These are phyloP conservation scores for Rosalia funebris DNA, from an alignment of 2,888 invertebrate genomes.

Conservation along the genomic window DNA sequence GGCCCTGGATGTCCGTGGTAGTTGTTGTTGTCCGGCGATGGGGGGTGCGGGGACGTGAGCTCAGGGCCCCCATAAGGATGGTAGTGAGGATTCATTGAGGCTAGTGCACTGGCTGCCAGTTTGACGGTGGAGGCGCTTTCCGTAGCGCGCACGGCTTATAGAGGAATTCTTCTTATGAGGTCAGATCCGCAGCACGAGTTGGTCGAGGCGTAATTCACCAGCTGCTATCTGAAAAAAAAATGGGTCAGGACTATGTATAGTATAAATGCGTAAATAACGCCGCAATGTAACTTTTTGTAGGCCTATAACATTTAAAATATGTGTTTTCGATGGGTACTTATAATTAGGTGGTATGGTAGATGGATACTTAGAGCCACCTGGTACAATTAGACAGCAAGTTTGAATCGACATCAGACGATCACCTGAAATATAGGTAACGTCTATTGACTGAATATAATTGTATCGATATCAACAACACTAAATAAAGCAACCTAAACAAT, in stretches of 20 bases:
- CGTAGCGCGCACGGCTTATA: conserved; percentile 43
- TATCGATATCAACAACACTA: too few species aligned
- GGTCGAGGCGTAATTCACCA: conserved; percentile 4
- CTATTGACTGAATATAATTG: too few species aligned
- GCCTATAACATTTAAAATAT: too few species aligned
- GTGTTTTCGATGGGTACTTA: too few species aligned
- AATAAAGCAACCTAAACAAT: too few species aligned
- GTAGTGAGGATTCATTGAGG: conserved; percentile 92
- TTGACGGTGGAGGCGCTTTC: conserved; percentile 69
- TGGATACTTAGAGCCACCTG: too few species aligned
- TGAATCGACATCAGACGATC: too few species aligned
- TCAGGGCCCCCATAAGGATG: conserved; percentile 80
- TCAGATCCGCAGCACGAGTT: conserved; percentile 1
- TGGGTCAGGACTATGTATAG: neutral
- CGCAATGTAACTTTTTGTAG: neutral
- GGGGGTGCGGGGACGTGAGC: conserved; percentile 81
- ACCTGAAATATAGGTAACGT: too few species aligned
- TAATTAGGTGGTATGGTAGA: too few species aligned
- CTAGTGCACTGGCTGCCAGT: conserved; percentile 85
- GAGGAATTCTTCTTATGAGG: conserved; percentile 19
- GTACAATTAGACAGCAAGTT: too few species aligned
- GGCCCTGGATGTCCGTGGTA: conserved; percentile 66
- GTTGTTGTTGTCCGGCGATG: conserved; percentile 78
- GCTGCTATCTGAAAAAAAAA: conserved; percentile 14
- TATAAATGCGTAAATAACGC: neutral